Conservation (phyloP, 2,888 invertebrate genomes). For the Lycia hirtaria region DNA sequence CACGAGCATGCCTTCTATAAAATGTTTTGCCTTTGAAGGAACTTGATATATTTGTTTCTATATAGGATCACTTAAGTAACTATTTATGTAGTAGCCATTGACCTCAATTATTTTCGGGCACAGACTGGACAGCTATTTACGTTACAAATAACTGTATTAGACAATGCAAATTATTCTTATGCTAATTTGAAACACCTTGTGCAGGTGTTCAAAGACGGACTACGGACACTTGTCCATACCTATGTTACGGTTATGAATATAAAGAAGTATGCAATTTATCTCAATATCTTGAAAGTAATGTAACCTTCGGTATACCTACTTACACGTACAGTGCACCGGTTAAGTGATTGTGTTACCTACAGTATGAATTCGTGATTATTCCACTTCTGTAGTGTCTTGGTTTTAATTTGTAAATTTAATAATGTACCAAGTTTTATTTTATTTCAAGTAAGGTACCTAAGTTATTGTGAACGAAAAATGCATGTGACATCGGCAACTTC, state of each 20-base stretch:
- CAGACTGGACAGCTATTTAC: too few species aligned
- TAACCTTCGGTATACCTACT: conserved; percentile 15
- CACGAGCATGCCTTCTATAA: too few species aligned
- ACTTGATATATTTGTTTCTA: too few species aligned
- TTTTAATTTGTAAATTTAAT: neutral
- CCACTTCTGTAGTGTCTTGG: neutral
- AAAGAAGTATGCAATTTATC: neutral
- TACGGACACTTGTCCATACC: too few species aligned
- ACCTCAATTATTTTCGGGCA: too few species aligned
- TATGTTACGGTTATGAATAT: neutral
- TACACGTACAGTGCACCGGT: conserved; percentile 1
- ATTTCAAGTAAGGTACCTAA: neutral
- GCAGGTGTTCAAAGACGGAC: too few species aligned
- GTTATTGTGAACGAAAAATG: conserved; percentile 5
- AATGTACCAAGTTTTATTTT: neutral
- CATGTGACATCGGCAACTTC: neutral
- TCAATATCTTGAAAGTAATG: conserved; percentile 23
- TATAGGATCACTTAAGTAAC: too few species aligned
- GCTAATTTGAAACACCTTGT: too few species aligned
- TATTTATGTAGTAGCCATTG: too few species aligned
- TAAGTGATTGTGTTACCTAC: conserved; percentile 3
- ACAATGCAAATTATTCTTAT: too few species aligned
- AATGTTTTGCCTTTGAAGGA: too few species aligned
- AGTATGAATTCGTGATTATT: conserved; percentile 2
- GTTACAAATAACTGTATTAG: too few species aligned